Evolutionary conservation across 1,140 invertebrate genomes (phyloP).

Genomic region (Calliopsis andreniformis): DNA sequence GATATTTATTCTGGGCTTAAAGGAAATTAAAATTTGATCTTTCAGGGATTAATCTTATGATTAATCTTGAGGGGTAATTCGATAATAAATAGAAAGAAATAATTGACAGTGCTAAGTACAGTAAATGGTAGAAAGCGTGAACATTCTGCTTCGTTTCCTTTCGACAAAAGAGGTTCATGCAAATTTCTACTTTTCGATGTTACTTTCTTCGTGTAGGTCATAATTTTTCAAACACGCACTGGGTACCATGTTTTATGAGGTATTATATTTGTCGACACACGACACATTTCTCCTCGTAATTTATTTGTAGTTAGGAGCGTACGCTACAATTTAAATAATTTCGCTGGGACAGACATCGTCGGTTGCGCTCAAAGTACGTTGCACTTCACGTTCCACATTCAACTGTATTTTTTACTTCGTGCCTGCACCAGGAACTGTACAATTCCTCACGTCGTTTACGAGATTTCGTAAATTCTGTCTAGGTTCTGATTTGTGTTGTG

Average conservation of each 20-base stretch:
- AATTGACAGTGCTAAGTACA: no score
- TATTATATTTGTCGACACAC: constrained; percentile 31
- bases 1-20: no score
- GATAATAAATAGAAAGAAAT: no score
- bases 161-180: no score
- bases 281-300: constrained; percentile 36
- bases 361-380: constrained; percentile 7
- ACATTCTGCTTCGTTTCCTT: no score
- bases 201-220: not conserved
- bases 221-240: not conserved
- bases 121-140: no score
- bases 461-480: no score
- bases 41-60: no score
- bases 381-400: constrained; percentile 14
- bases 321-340: constrained; percentile 45
- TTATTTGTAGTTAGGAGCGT: constrained; percentile 29
- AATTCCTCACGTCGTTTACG: no score
- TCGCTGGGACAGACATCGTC: not conserved
- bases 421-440: not conserved
- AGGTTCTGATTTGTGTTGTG: not conserved
- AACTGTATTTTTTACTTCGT: constrained; percentile 7
- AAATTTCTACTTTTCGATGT: no score
- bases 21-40: no score
- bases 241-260: not conserved
- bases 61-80: no score